Percentiles rank a stretch among this genome's conserved stretches.
Conservation (phyloP, 2,888 invertebrate genomes). For the Drosophila mercatorum region DNA sequence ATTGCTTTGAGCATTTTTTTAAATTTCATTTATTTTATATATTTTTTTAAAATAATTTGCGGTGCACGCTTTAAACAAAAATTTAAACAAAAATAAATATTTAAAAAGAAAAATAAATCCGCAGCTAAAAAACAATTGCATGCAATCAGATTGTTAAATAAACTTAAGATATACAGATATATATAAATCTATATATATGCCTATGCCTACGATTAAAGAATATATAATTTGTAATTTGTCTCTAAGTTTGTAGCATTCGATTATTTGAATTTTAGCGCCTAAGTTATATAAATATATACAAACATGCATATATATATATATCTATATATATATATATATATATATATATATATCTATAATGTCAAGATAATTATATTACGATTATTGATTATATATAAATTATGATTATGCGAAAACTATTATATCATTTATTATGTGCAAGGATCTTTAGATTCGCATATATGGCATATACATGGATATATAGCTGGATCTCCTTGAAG, state of each 20-base stretch:
- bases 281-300: conserved; percentile 40
- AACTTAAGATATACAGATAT: conserved; percentile 39
- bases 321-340: conserved; percentile 29
- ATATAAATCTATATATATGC: background rate
- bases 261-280: conserved; percentile 51
- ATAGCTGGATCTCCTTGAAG: background rate
- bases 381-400: conserved; percentile 57
- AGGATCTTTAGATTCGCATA: background rate
- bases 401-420: conserved; percentile 40
- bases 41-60: conserved; percentile 35
- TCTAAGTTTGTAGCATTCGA: conserved; percentile 65
- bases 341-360: conserved; percentile 34
- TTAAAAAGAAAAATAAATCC: conserved; percentile 1
- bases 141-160: conserved; percentile 64
- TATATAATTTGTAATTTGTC: conserved; percentile 57
- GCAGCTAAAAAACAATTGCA: conserved; percentile 27
- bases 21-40: conserved; percentile 27
- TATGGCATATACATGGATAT: background rate
- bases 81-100: conserved; percentile 24
- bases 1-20: conserved; percentile 75
- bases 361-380: conserved; percentile 65
- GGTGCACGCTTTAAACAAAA: conserved; percentile 58
- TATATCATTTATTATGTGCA: conserved; percentile 53
- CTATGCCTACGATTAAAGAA: conserved; percentile 29
- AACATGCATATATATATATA: conserved; percentile 2